Evolutionary conservation across 2,888 invertebrate genomes (phyloP).

Genomic region (Criorhina ranunculi): DNA sequence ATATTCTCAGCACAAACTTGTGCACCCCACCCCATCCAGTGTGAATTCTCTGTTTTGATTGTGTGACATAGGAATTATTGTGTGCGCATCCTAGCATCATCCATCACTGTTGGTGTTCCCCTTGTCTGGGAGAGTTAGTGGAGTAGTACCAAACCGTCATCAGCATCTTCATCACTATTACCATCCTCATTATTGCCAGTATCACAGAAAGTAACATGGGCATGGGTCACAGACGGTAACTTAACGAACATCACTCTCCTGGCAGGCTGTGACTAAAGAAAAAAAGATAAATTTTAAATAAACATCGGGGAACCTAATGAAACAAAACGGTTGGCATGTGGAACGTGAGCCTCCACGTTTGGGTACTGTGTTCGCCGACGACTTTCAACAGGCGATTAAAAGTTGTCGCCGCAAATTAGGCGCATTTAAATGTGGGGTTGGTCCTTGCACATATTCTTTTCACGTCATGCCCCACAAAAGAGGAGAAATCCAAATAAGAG

Average conservation of each 20-base stretch:
- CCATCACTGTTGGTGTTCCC: conserved; percentile 41
- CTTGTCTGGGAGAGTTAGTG: conserved; percentile 50
- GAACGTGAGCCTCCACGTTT: conserved; percentile 20
- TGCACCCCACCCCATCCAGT: conserved; percentile 3
- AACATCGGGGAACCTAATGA: conserved; percentile 37
- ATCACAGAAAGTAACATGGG: conserved; percentile 35
- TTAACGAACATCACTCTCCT: conserved; percentile 64
- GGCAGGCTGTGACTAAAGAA: conserved; percentile 7
- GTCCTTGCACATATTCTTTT: conserved; percentile 59
- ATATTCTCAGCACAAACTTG: conserved; percentile 7
- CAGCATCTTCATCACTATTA: conserved; percentile 40
- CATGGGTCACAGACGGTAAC: conserved; percentile 59
- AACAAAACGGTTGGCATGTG: conserved; percentile 36
- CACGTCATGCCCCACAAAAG: background rate
- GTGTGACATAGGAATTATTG: conserved; percentile 40
- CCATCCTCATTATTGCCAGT: conserved; percentile 58
- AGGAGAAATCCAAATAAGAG: conserved; percentile 2
- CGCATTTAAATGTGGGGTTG: conserved; percentile 63
- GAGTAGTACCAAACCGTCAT: conserved; percentile 28
- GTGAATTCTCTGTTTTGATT: conserved; percentile 60
- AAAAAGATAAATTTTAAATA: conserved; percentile 28
- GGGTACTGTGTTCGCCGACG: conserved; percentile 10
- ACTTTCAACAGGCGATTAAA: conserved; percentile 77
- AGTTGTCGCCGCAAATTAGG: conserved; percentile 70
- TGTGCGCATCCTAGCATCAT: conserved; percentile 57